phyloP scores from a whole-genome alignment of 1,140 invertebrate genomes.

The Magallana ariakensis region DNA sequence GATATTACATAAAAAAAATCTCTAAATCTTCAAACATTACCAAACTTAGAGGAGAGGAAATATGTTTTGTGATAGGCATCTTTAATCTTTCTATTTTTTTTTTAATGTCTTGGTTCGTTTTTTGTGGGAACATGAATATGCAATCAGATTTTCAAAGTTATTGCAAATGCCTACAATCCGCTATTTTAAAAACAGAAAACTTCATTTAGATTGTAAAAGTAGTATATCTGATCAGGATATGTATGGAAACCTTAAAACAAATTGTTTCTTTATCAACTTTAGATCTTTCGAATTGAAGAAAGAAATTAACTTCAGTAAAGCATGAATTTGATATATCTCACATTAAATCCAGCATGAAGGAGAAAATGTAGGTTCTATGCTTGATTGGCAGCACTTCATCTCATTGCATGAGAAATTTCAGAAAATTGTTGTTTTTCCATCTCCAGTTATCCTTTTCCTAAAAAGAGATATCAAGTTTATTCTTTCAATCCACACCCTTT shows the following conservation, averaged over 20 bases:
- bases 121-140: neutral
- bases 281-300: neutral
- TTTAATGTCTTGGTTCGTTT: neutral
- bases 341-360: neutral
- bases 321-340: neutral
- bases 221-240: neutral
- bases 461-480: neutral
- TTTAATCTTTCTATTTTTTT: neutral
- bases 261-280: neutral
- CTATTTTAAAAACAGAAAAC: neutral
- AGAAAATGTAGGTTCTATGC: neutral
- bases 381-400: neutral
- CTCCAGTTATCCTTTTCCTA: neutral
- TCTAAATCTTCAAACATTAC: conserved; percentile 22
- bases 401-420: conserved; percentile 5
- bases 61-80: neutral
- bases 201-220: neutral
- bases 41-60: neutral
- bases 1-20: conserved; percentile 13
- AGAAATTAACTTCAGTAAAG: conserved; percentile 4
- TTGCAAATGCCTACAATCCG: neutral
- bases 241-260: conserved; percentile 5
- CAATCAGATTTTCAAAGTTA: neutral
- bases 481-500: neutral
- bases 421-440: neutral